Base-by-base conservation (phyloP, 2,888 invertebrate species). In the Campoplex capitator region DNA sequence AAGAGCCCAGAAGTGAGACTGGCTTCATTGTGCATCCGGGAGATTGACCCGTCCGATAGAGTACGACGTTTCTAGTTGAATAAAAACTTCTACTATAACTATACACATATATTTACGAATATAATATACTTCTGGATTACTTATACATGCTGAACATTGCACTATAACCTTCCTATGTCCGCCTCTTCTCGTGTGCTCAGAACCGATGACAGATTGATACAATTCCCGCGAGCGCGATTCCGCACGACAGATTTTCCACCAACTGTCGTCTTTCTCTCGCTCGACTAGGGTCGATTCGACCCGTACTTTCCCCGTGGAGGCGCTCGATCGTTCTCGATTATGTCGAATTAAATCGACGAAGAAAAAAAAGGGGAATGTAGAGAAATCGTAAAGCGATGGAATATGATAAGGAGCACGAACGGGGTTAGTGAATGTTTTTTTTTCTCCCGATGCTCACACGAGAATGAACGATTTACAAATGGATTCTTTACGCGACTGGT, bases 161-260 rank as follows among this genome's bases (percentile, higher is more conserved):
- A 42, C 51, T 23, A 32, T 28, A 56, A n/a, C n/a, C 45, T 73
- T 86, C 75, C 70, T 80, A 73, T 80, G 62, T 74, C 75, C 70
- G 65, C 32, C 83, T 62, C 82, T 87, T 87, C 77, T 76, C 84
- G 84, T 73, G 84, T 73, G 77, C 79, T 85, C 85, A 89, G 87
- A 86, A 87, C 90, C 91, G 94, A 93, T 94, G 94, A 94, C 94
- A 94, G 94, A 94, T 94, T 94, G 94, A 94, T 93, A 93, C 92
- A 91, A 94, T 94, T 94, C 93, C 92, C 91, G 90, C 86, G 91
- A 92, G 92, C 90, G 89, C 91, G 90, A 93, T 92, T 92, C 91
- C 89, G 82, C 88, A 89, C 93, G 93, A 94, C 94, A 94, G 94
- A 94, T 94, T 94, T 94, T 91, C 92, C 92, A 88, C 93, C 94